Evolutionary conservation across 1,140 invertebrate genomes (phyloP).

Genomic region (Theocolax elegans): DNA sequence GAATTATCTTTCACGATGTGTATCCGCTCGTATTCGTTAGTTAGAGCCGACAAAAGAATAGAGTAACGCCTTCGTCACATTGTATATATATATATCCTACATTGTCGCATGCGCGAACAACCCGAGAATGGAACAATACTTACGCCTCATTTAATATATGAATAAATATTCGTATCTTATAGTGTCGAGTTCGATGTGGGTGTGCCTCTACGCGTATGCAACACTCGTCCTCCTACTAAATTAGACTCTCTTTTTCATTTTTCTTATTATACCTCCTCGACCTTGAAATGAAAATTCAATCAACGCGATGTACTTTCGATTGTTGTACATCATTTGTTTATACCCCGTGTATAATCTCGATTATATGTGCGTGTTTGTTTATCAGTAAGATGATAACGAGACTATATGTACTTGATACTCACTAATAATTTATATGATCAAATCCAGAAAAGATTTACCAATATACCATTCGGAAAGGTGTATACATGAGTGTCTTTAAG

Average conservation of each 20-base stretch:
- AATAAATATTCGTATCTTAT: no score
- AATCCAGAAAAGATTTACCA: no score
- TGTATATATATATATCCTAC: no score
- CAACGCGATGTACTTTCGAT: no score
- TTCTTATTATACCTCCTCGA: conserved; percentile 14
- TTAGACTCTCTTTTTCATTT: conserved; percentile 21
- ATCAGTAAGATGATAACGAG: no score
- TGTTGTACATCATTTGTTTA: no score
- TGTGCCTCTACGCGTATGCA: conserved; percentile 40
- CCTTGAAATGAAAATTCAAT: conserved; percentile 32
- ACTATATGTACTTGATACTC: no score
- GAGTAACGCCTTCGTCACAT: conserved; percentile 55
- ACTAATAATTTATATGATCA: no score
- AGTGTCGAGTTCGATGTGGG: conserved; percentile 54
- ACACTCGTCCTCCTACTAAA: conserved; percentile 44
- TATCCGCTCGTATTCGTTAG: neutral
- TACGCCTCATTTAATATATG: conserved; percentile 53
- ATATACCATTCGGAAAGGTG: no score
- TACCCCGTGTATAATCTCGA: no score
- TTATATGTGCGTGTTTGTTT: no score
- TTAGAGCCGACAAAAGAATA: conserved; percentile 48
- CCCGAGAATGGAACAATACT: conserved; percentile 57
- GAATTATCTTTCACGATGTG: conserved; percentile 23
- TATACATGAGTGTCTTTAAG: no score
- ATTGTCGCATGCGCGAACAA: conserved; percentile 45